Conservation (phyloP, 2,888 invertebrate genomes). For the Diplolepis rosae region DNA sequence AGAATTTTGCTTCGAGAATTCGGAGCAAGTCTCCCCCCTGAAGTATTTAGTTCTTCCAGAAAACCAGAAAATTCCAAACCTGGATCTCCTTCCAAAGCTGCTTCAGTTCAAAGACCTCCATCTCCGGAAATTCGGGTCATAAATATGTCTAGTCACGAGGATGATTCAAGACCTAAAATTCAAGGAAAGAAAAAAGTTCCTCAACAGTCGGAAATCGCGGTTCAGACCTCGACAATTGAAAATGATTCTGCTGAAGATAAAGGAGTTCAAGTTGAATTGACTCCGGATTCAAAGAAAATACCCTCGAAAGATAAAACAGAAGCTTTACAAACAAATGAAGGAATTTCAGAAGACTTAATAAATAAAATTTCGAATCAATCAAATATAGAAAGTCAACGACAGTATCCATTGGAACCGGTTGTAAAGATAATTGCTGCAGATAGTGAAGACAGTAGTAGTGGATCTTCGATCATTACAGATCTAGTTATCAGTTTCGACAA, state of each 20-base stretch:
- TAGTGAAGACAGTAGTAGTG: conserved; percentile 49
- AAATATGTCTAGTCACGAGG: conserved; percentile 58
- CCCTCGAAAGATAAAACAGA: no score
- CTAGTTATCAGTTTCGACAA: conserved; percentile 60
- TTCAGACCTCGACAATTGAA: conserved; percentile 54
- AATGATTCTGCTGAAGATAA: conserved; percentile 45
- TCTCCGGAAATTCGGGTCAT: conserved; percentile 66
- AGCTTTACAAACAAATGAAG: conserved; percentile 5
- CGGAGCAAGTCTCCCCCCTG: conserved; percentile 61
- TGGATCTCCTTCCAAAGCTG: neutral
- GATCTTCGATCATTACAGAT: conserved; percentile 53
- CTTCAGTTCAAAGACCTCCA: conserved; percentile 1
- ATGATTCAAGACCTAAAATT: conserved; percentile 42
- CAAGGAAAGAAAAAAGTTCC: conserved; percentile 35
- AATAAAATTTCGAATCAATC: neutral
- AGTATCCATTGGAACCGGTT: conserved; percentile 59
- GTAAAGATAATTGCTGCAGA: conserved; percentile 60
- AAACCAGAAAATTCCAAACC: neutral
- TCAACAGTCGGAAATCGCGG: conserved; percentile 57
- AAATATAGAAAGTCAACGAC: conserved; percentile 1
- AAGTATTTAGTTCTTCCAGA: conserved; percentile 50
- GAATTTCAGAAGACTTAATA: no score
- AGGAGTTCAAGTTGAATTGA: conserved; percentile 48
- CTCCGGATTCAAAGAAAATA: no score
- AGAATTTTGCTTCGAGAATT: conserved; percentile 64